These are phyloP conservation scores for Euphydryas editha DNA, from an alignment of 2,888 invertebrate genomes.

Conservation along the genomic window DNA sequence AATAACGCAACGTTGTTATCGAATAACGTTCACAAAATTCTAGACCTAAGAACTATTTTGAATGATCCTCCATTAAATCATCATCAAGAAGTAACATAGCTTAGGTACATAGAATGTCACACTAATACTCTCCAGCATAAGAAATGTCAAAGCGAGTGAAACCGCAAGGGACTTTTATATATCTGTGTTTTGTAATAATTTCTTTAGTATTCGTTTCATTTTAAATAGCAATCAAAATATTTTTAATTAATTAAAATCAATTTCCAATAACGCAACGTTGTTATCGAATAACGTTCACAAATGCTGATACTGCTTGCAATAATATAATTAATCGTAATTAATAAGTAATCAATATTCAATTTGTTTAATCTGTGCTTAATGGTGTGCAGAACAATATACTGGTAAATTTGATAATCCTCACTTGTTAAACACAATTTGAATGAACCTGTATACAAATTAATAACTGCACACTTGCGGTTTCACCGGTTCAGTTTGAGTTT, in stretches of 20 bases:
- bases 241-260: neutral
- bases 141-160: too few relatives aligned
- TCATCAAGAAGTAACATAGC: too few relatives aligned
- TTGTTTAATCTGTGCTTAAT: slow-evolving; percentile 24
- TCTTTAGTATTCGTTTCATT: neutral
- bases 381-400: slow-evolving; percentile 20
- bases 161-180: neutral
- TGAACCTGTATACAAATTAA: neutral
- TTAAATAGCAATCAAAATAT: neutral
- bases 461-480: too few relatives aligned
- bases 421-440: slow-evolving; percentile 15
- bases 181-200: neutral
- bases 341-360: slow-evolving; percentile 37
- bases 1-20: neutral
- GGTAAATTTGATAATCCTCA: slow-evolving; percentile 20
- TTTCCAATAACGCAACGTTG: neutral
- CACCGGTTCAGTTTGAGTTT: too few relatives aligned
- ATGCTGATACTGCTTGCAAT: slow-evolving; percentile 20
- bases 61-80: too few relatives aligned
- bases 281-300: slow-evolving; percentile 7
- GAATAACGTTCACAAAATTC: slow-evolving; percentile 9
- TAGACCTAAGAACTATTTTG: too few relatives aligned
- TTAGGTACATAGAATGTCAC: too few relatives aligned
- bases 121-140: too few relatives aligned
- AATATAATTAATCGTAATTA: slow-evolving; percentile 31